These are phyloP conservation scores for Carassius auratus DNA, from an alignment of 2,113 vertebrate species.

Conservation along the genomic window DNA sequence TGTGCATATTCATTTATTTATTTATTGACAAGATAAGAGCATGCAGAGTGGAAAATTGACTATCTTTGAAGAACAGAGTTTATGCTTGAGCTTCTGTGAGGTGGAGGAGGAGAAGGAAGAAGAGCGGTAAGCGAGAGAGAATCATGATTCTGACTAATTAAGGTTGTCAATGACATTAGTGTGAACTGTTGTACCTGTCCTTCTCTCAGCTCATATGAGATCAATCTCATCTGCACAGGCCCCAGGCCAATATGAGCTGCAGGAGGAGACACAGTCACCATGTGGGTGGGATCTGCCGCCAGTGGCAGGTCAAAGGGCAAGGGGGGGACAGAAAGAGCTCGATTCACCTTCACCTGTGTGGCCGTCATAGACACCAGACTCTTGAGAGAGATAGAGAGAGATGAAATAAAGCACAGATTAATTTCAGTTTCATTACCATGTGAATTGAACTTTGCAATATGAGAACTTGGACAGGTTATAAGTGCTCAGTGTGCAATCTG, in stretches of 20 bases:
- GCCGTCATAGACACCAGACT: slow-evolving; percentile 86
- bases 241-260: slow-evolving; percentile 81
- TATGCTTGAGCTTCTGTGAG: background rate
- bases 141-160: background rate
- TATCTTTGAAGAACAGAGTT: background rate
- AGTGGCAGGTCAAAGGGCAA: slow-evolving; percentile 83
- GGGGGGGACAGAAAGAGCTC: slow-evolving; percentile 81
- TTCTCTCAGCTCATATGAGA: slow-evolving; percentile 87
- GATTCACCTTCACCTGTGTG: slow-evolving; percentile 83
- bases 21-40: background rate
- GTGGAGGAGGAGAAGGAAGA: background rate
- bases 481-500: background rate
- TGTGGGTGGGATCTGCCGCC: slow-evolving; percentile 74
- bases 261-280: slow-evolving; percentile 80
- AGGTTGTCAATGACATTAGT: background rate
- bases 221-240: slow-evolving; percentile 84
- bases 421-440: background rate
- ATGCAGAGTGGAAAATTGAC: background rate
- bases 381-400: slow-evolving; percentile 67
- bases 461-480: background rate
- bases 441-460: background rate
- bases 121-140: background rate
- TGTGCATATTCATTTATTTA: background rate
- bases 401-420: slow-evolving; percentile 60
- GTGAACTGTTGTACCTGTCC: slow-evolving; percentile 79